Evolutionary conservation across 2,113 vertebrate species (phyloP).

Genomic region (Panurus biarmicus): DNA sequence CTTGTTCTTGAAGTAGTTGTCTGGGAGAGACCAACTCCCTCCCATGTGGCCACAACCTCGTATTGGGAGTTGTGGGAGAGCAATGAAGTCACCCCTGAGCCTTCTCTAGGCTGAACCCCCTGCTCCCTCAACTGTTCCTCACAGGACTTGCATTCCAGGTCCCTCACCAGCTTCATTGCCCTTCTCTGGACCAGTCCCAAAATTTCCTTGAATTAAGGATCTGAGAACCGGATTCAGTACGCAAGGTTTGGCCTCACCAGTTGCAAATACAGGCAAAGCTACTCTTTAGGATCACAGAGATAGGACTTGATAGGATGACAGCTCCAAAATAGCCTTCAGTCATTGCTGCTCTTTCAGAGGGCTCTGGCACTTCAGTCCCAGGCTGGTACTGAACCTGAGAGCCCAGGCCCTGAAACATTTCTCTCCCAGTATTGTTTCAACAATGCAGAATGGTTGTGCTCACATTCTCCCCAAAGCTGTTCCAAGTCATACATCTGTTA

Average conservation of each 20-base stretch:
- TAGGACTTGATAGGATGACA: background rate
- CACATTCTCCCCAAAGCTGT: background rate
- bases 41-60: background rate
- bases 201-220: background rate
- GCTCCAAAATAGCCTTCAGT: background rate
- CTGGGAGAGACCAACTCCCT: background rate
- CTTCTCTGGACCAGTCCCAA: background rate
- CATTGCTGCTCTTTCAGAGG: background rate
- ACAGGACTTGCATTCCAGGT: background rate
- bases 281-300: rapidly evolving
- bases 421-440: background rate
- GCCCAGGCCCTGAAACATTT: background rate
- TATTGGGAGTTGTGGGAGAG: background rate
- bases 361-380: background rate
- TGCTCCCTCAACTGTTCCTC: background rate
- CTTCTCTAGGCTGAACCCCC: background rate
- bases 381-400: background rate
- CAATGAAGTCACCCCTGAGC: background rate
- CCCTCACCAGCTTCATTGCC: background rate
- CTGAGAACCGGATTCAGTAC: background rate
- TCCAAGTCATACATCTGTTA: background rate
- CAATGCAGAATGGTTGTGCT: rapidly evolving
- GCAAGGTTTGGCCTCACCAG: background rate
- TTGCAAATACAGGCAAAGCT: background rate
- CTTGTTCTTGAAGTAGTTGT: background rate